phyloP scores from a whole-genome alignment of 2,113 vertebrate genomes.

The Nesogale talazaci region DNA sequence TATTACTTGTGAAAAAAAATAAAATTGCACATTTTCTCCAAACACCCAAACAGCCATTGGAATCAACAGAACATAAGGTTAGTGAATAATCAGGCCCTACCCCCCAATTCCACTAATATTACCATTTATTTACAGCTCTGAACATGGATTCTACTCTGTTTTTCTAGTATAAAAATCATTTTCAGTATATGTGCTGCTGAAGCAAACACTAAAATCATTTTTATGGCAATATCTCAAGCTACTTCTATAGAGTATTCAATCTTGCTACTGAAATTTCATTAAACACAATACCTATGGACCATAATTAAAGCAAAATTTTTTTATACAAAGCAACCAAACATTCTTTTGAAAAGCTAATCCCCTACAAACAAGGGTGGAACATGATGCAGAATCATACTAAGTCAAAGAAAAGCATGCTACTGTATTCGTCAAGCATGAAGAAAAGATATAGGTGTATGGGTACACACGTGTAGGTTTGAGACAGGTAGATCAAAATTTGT shows the following conservation, averaged over 20 bases:
- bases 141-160: background rate
- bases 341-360: background rate
- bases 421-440: background rate
- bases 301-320: constrained; percentile 12
- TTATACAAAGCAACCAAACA: background rate
- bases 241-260: background rate
- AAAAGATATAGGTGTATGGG: background rate
- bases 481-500: background rate
- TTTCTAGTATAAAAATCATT: too few relatives aligned
- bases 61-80: background rate
- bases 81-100: too few relatives aligned
- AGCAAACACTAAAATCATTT: background rate
- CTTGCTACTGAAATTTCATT: constrained; percentile 35
- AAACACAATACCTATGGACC: background rate
- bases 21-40: background rate
- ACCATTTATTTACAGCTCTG: background rate
- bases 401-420: background rate
- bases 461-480: background rate
- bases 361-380: background rate
- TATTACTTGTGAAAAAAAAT: too few relatives aligned
- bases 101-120: background rate
- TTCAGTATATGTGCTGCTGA: too few relatives aligned
- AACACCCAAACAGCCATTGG: background rate
- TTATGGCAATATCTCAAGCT: background rate
- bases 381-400: background rate